phyloP scores from a whole-genome alignment of 1,140 invertebrate genomes.

The Diorhabda elongata region DNA sequence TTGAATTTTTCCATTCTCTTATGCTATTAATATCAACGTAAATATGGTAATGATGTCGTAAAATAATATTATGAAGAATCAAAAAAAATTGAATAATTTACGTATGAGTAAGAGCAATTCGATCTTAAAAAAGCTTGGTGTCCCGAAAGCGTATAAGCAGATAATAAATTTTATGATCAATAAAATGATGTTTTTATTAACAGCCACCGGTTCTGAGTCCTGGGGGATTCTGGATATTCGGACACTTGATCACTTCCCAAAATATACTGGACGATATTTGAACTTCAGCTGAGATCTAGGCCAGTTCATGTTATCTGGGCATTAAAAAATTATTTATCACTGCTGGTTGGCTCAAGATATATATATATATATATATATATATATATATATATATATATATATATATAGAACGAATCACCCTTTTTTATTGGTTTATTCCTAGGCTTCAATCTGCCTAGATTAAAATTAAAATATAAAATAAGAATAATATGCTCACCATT shows the following conservation, averaged over 20 bases:
- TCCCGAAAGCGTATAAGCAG: slow-evolving; percentile 11
- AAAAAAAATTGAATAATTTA: slow-evolving; percentile 12
- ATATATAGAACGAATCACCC: no score
- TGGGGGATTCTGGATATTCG: not conserved
- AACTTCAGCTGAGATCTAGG: not conserved
- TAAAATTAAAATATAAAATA: no score
- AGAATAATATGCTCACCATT: no score
- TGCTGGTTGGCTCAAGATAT: no score
- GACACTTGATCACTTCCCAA: slow-evolving; percentile 11
- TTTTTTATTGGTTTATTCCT: no score
- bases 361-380: no score
- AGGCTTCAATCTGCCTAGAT: no score
- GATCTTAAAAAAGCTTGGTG: slow-evolving; percentile 10
- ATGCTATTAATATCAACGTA: not conserved
- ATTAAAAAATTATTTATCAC: no score
- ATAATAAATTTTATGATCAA: slow-evolving; percentile 15
- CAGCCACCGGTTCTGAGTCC: slow-evolving; percentile 6
- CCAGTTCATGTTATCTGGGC: not conserved
- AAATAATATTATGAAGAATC: not conserved
- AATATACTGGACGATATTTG: slow-evolving; percentile 14
- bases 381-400: no score
- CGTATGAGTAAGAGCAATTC: slow-evolving; percentile 5
- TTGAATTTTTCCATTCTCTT: not conserved
- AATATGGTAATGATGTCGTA: slow-evolving; percentile 4
- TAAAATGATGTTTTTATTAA: slow-evolving; percentile 17